Evolutionary conservation across 2,113 vertebrate species (phyloP).

Genomic region (Tragelaphus strepsiceros): DNA sequence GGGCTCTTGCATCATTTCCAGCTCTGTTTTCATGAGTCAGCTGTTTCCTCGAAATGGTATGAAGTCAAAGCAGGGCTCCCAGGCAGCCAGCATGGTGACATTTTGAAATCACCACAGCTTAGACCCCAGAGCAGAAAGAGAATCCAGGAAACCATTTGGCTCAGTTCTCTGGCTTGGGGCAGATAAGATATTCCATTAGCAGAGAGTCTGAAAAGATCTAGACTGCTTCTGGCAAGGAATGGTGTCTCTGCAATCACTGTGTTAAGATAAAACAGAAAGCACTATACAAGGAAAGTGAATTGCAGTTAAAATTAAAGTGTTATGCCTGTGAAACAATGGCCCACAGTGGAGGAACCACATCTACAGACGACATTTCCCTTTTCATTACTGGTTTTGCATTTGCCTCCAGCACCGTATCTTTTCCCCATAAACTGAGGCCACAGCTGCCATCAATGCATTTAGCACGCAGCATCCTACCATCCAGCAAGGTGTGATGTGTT

Average conservation of each 20-base stretch:
- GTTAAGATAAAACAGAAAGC: conserved; percentile 29
- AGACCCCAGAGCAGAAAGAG: not conserved
- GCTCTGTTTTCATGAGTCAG: not conserved
- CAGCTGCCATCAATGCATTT: not conserved
- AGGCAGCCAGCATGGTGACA: not conserved
- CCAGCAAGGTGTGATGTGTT: not conserved
- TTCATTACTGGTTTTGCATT: not conserved
- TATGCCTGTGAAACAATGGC: not conserved
- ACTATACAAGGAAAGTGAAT: not conserved
- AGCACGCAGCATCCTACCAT: not conserved
- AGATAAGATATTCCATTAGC: not conserved
- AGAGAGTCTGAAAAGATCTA: not conserved
- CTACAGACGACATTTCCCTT: not conserved
- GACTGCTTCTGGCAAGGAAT: not conserved
- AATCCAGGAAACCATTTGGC: not conserved
- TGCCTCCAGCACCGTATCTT: not conserved
- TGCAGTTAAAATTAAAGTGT: not conserved
- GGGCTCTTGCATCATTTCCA: not conserved
- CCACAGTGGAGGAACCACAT: not conserved
- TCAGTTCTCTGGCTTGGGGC: not conserved
- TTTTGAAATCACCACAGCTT: not conserved
- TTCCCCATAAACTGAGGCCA: not conserved
- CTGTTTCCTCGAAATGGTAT: not conserved
- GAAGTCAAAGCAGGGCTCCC: not conserved
- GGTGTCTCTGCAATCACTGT: not conserved